Conservation (phyloP, 2,113 vertebrate species). For the Platycercus adscitus region DNA sequence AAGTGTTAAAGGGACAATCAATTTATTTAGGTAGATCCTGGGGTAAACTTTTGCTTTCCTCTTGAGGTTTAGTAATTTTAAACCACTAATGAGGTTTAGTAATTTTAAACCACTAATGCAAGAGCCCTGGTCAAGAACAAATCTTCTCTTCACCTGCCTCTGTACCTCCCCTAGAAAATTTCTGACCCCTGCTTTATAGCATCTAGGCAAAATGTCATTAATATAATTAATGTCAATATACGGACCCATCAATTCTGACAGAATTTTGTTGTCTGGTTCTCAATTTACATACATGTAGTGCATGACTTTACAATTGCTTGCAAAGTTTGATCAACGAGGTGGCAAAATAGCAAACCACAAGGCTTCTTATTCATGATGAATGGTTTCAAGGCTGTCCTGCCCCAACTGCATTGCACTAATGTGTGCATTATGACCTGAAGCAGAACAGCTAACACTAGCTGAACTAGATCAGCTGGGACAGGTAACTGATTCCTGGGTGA, state of each 20-base stretch:
- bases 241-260: not conserved
- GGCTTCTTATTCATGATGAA: not conserved
- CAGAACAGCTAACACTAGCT: not conserved
- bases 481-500: not conserved
- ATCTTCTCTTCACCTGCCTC: not conserved
- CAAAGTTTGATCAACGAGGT: not conserved
- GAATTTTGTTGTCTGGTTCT: not conserved
- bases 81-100: not conserved
- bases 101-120: not conserved
- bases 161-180: not conserved
- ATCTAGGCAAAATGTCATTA: not conserved
- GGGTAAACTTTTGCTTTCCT: not conserved
- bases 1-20: not conserved
- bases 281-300: not conserved
- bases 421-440: not conserved
- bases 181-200: not conserved
- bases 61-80: not conserved
- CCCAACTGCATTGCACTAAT: accelerated
- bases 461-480: not conserved
- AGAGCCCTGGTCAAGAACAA: not conserved
- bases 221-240: not conserved
- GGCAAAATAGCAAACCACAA: not conserved
- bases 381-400: not conserved
- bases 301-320: not conserved
- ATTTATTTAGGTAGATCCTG: not conserved